A percentile compares a stretch with the other conserved stretches of the same genome.
These are phyloP conservation scores for Trichogramma pretiosum DNA, from an alignment of 1,140 invertebrate species.

Conservation along the genomic window DNA sequence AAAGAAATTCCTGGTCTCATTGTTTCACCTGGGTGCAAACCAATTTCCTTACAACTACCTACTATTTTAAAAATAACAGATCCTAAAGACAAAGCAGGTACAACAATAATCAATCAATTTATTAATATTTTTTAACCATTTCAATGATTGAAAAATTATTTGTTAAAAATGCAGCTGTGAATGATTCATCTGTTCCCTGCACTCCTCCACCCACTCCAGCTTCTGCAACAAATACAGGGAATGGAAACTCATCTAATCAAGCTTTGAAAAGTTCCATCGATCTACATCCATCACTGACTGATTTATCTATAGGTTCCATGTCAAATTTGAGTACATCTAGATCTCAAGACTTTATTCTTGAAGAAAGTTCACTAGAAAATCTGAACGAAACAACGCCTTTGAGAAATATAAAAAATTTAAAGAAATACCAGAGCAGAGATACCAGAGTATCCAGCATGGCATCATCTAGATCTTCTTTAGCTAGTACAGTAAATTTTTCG, in stretches of 20 bases:
- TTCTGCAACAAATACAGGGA: slow-evolving; percentile 14
- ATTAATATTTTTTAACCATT: too few relatives aligned
- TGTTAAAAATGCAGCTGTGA: background rate
- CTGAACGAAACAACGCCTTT: slow-evolving; percentile 10
- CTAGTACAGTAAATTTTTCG: slow-evolving; percentile 7
- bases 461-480: background rate
- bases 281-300: slow-evolving; percentile 21
- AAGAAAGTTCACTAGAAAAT: slow-evolving; percentile 21
- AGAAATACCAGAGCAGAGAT: background rate
- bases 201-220: slow-evolving; percentile 31
- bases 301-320: slow-evolving; percentile 21
- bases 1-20: slow-evolving; percentile 28
- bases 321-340: slow-evolving; percentile 22
- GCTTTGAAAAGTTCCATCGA: slow-evolving; percentile 22
- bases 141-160: too few relatives aligned
- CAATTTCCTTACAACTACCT: slow-evolving; percentile 24
- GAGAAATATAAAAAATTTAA: slow-evolving; percentile 9
- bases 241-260: slow-evolving; percentile 20
- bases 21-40: slow-evolving; percentile 29
- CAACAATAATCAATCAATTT: slow-evolving; percentile 2
- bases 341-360: slow-evolving; percentile 19
- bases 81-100: slow-evolving; percentile 22
- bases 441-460: background rate
- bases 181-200: slow-evolving; percentile 19
- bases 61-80: slow-evolving; percentile 25